Base-by-base conservation (phyloP, 2,797 vertebrate genomes). In the Margarornis squamiger region DNA sequence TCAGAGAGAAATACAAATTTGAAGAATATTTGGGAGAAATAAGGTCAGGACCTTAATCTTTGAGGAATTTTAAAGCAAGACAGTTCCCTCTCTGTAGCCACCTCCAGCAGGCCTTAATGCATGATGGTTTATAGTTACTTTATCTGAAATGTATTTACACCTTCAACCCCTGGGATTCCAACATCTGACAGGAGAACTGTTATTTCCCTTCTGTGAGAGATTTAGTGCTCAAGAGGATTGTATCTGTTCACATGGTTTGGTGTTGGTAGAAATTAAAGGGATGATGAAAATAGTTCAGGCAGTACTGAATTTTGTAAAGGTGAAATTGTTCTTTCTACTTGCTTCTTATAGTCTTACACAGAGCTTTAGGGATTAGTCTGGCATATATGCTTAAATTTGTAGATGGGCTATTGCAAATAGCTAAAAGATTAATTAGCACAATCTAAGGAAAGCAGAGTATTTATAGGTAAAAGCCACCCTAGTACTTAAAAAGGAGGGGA, bases 11-110 rank as follows among this genome's bases (percentile, higher is more conserved):
- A 82, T 71, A 78, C 71, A 92, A 91, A 81, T 87, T 81, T 66
- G 76, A 91, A 95, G 66, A 94, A 85, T 96, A 92, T 51, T 83
- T 70, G 72, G 46, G 49, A 90, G 67, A 85, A 95, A 83, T 79
- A 66, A 80, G 63, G 90, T 95, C 93, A 94, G 68, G 74, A 91
- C 85, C 95, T 96, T 94, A 95, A 96, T 95, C 74, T 93, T 30
- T 72, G 48, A 72, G 41, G 24, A 94, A 86, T 71, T 68, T 70
- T 87, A 57, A 93, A 68, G 84, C 12, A 93, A 74, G 41, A 57
- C 21, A 15, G 41, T 77, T 91, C 49, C 39, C 26, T 91, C 67
- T 74, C 30, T 74, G 38, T 88, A 71, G 79, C 52, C 62, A 67
- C 30, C 75, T 84, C 45, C 34, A 46, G 20, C 58, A 84, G 48